Evolutionary conservation across 2,797 vertebrate species (phyloP), one percentile per base, ranked within the genome.

Genomic region (Takifugu ocellatus): DNA sequence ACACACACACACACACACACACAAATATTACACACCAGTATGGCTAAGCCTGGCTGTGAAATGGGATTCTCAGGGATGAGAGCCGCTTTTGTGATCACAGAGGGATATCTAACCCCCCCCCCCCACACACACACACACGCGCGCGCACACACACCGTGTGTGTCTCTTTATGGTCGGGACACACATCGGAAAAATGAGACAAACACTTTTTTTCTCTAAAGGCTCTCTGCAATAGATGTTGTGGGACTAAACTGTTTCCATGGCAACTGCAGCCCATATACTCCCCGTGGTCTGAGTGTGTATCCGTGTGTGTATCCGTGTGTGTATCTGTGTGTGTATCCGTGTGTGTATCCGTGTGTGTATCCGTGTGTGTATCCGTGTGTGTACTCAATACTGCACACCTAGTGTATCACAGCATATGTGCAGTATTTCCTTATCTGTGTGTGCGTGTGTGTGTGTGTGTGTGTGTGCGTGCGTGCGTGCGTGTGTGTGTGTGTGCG

Each of bases 211-310:
- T 85, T 82, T 81, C 82, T 84, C 80, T 72, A 76, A 88, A 84
- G 78, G 79, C 72, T 86, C 74, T 83, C 75, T 81, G 70, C 70
- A 81, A 84, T 81, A 67, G 70, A 77, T 87, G 87, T 84, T 86
- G 79, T 87, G 77, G 80, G 84, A 88, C 81, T 85, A 47, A 39
- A 63, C 77, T 82, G 90, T 92, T 91, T 88, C 91, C 82, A 90
- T 90, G 82, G 89, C 76, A 90, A 92, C 91, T 49, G 48, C 66
- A 83, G 77, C 74, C 82, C 74, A 88, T 84, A 88, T 88, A 79
- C 78, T 87, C 80, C 72, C 72, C 55, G 68, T 51, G 63, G 69
- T 59, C 45, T 58, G 48, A 66, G 53, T 76, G 62, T 65, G 63
- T 61, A 59, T 61, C 59, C 65, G 69, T 27, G 44, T 46, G 44